These are phyloP conservation scores for Drosophila repleta DNA, from an alignment of 1,140 invertebrate genomes.

Conservation along the genomic window DNA sequence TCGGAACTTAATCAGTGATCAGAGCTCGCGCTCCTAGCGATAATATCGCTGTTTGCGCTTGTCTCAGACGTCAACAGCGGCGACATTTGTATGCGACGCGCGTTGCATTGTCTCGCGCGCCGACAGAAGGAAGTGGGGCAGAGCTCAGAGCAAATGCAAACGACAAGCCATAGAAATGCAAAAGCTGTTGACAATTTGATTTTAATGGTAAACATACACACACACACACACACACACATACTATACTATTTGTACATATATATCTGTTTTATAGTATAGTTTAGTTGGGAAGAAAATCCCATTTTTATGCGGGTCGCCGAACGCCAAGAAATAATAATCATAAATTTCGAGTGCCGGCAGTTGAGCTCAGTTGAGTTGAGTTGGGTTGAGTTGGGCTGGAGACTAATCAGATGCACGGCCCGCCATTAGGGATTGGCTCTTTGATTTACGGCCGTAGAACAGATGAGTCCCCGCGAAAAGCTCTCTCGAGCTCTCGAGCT, in stretches of 20 bases:
- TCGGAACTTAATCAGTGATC: no score
- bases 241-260: no score
- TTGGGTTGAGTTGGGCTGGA: background rate
- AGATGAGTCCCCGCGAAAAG: background rate
- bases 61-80: no score
- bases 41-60: no score
- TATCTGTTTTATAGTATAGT: background rate
- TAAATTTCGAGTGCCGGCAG: slow-evolving; percentile 57
- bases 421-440: slow-evolving; percentile 47
- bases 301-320: slow-evolving; percentile 47
- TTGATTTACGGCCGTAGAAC: slow-evolving; percentile 40
- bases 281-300: slow-evolving; percentile 30
- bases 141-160: slow-evolving; percentile 54
- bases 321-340: slow-evolving; percentile 26
- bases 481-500: no score
- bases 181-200: slow-evolving; percentile 18
- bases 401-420: slow-evolving; percentile 28
- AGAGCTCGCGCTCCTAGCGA: no score
- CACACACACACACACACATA: no score
- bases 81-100: slow-evolving; percentile 57
- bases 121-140: slow-evolving; percentile 53
- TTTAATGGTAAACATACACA: slow-evolving; percentile 11
- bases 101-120: slow-evolving; percentile 13
- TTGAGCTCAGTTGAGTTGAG: background rate
- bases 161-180: slow-evolving; percentile 30